phyloP scores from a whole-genome alignment of 2,113 vertebrate genomes.

The Motacilla tschutschensis region DNA sequence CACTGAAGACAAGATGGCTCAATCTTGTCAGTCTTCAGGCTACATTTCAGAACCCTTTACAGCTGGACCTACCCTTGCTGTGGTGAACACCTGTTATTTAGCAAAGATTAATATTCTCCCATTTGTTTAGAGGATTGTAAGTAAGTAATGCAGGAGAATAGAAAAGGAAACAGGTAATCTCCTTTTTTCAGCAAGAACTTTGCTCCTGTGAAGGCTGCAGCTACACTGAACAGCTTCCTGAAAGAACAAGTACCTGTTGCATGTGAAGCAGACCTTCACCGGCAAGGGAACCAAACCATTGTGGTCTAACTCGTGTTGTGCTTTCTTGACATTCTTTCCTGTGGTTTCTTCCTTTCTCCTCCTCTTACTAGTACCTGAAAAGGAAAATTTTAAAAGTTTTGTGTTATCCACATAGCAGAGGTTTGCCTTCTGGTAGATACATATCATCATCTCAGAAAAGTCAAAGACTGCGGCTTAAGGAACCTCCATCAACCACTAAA shows the following conservation, averaged over 20 bases:
- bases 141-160: background rate
- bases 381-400: conserved; percentile 22
- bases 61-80: background rate
- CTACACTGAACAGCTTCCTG: background rate
- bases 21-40: background rate
- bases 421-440: background rate
- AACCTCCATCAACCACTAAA: background rate
- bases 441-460: background rate
- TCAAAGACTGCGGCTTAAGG: background rate
- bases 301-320: conserved; percentile 93
- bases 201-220: background rate
- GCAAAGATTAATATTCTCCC: background rate
- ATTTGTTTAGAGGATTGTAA: background rate
- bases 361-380: conserved; percentile 93
- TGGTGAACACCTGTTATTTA: background rate
- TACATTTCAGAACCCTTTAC: background rate
- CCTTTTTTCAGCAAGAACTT: background rate
- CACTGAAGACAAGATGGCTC: background rate
- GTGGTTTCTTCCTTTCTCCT: conserved; percentile 93
- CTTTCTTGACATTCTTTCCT: conserved; percentile 91
- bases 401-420: background rate
- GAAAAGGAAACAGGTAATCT: background rate
- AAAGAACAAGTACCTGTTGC: conserved; percentile 84
- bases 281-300: conserved; percentile 94
- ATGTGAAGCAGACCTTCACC: conserved; percentile 94